Base-by-base conservation (phyloP, 2,888 invertebrate genomes). In the Branchellion lobata region DNA sequence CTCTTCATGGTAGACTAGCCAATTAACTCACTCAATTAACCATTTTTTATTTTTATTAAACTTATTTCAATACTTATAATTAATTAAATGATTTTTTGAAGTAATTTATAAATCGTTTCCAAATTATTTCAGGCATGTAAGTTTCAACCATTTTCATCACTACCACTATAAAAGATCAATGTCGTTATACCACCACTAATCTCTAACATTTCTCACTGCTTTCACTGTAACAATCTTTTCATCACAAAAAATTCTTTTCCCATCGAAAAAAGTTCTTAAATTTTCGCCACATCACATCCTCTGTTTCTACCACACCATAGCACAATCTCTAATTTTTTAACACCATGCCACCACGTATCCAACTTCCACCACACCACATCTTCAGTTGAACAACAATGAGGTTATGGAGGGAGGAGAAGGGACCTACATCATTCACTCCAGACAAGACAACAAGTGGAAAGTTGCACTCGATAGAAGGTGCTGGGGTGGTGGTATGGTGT, bases 1-100 rank as follows among this genome's bases (percentile, higher is more conserved):
- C 90, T 95, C 84, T 91, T 93, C 84, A 91, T 95, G 89, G 94
- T 94, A 90, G 90, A 90, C 88, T 61, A 24, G 24, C 21, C 21
- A 11, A 31, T 79, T 81, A 5, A 40, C 5, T 40, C 14, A 40
- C 40, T 40, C 40, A 40, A 80, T 47, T 47, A 61, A 71, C 27
- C 75, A 57, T n/a, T 18, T 69, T 11, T 53, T 51, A 69, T 31
- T 40, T 34, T 36, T 74, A 61, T 36, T 72, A 40, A 14, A 18
- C 31, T 11, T 53, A 24, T 73, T 27, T 24, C 65, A 21, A 69
- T 14, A 57, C 21, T 77, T 69, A 29, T 5, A 27, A n/a, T 68
- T 8, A 68, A 51, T 51, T 18, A 51, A 18, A 18, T 51, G 21
- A 18, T 51, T 14, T 51, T 51, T 51, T 51, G 21, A 18, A 18